These are phyloP conservation scores for Oceanodroma leucorhoa DNA, from an alignment of 2,797 vertebrate genomes.

Conservation along the genomic window DNA sequence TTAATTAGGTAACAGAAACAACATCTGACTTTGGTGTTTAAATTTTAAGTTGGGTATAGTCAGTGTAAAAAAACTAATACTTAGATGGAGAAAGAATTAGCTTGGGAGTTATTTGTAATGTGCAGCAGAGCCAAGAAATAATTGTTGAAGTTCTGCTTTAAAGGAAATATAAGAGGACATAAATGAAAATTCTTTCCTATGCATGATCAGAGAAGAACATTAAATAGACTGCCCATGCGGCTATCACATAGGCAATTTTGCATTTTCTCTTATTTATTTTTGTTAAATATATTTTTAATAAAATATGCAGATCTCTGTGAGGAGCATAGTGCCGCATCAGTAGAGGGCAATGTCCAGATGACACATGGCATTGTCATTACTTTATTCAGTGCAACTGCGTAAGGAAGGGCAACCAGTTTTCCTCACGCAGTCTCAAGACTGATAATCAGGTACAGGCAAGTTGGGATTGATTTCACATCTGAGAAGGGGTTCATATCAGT, in stretches of 20 bases:
- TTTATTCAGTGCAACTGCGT: background rate
- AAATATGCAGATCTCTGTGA: background rate
- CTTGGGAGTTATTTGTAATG: background rate
- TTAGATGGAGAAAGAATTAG: background rate
- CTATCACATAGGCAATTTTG: background rate
- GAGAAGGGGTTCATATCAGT: background rate
- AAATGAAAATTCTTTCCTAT: background rate
- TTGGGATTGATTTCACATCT: background rate
- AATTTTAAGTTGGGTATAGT: background rate
- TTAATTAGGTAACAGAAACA: background rate
- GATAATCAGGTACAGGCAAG: background rate
- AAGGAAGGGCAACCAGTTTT: background rate
- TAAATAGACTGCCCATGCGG: background rate
- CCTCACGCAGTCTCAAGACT: fast-evolving
- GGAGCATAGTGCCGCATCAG: fast-evolving
- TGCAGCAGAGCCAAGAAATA: background rate
- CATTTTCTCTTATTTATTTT: background rate
- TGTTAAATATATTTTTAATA: background rate
- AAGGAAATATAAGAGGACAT: background rate
- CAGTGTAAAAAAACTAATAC: background rate
- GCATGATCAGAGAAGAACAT: background rate
- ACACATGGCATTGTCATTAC: background rate
- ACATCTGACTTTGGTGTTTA: background rate
- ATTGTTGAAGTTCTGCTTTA: background rate
- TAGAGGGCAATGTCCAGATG: background rate